Percentiles rank a stretch among this genome's conserved stretches.
phyloP scores from a whole-genome alignment of 2,113 vertebrate genomes.

The Apaloderma vittatum region DNA sequence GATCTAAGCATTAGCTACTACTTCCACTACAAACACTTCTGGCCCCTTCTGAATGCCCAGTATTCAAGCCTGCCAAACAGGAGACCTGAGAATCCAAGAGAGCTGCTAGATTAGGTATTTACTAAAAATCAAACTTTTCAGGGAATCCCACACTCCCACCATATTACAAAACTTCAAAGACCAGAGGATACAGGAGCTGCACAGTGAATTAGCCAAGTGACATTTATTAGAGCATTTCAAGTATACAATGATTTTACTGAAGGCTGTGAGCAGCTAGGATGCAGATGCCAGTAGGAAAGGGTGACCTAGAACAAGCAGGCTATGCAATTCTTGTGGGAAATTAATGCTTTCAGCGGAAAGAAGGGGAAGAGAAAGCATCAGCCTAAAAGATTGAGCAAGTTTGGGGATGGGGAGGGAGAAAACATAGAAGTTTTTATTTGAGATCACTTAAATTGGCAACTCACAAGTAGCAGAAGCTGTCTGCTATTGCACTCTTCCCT shows the following conservation, averaged over 20 bases:
- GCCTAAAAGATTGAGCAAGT: neutral
- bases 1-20: neutral
- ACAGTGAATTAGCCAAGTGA: constrained; percentile 31
- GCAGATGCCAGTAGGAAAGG: constrained; percentile 10
- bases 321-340: neutral
- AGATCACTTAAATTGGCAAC: constrained; percentile 9
- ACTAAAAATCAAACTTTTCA: neutral
- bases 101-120: neutral
- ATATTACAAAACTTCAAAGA: neutral
- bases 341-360: neutral
- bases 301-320: constrained; percentile 14
- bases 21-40: neutral
- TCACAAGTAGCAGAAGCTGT: neutral
- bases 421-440: neutral
- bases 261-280: constrained; percentile 17
- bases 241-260: constrained; percentile 50
- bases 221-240: constrained; percentile 71
- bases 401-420: neutral
- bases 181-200: neutral
- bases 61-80: neutral
- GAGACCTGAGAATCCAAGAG: neutral
- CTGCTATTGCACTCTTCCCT: constrained; percentile 48
- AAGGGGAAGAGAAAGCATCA: neutral
- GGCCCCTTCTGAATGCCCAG: neutral
- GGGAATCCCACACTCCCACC: neutral